Evolutionary conservation across 1,140 invertebrate species (phyloP).

Genomic region (Micrasema longulum): DNA sequence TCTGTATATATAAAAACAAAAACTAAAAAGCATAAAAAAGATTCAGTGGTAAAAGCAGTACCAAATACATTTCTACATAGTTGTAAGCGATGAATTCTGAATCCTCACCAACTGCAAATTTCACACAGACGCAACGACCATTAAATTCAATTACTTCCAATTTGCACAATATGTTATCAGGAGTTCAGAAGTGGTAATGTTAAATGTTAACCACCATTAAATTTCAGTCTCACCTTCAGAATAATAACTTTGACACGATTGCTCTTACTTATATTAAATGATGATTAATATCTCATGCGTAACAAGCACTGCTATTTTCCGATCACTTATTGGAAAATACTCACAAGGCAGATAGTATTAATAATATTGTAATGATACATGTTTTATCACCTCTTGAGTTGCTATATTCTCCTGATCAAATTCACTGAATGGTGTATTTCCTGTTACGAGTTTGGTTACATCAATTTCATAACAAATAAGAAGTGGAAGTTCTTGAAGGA

Average conservation of each 20-base stretch:
- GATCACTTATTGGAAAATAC: conserved; percentile 12
- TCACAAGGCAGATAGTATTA: not conserved
- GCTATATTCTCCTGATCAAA: conserved; percentile 6
- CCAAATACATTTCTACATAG: too few species aligned
- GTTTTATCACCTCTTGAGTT: conserved; percentile 4
- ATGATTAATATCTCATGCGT: conserved; percentile 31
- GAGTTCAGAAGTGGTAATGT: conserved; percentile 14
- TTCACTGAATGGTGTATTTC: not conserved
- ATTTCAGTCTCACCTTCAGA: conserved; percentile 17
- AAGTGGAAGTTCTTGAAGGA: too few species aligned
- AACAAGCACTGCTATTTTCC: not conserved
- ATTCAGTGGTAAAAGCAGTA: too few species aligned
- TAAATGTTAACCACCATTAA: conserved; percentile 30
- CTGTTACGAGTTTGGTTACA: too few species aligned
- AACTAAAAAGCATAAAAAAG: too few species aligned
- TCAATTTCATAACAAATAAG: too few species aligned
- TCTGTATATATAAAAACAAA: too few species aligned
- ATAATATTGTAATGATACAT: not conserved
- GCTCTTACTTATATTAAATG: not conserved
- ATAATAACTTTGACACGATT: conserved; percentile 19
- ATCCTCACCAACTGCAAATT: too few species aligned
- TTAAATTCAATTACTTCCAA: too few species aligned
- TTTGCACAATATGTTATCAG: conserved; percentile 37
- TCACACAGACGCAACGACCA: too few species aligned
- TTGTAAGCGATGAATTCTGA: too few species aligned